Base-by-base conservation (phyloP, 1,140 invertebrate species). In the Drosophila pectinifera region DNA sequence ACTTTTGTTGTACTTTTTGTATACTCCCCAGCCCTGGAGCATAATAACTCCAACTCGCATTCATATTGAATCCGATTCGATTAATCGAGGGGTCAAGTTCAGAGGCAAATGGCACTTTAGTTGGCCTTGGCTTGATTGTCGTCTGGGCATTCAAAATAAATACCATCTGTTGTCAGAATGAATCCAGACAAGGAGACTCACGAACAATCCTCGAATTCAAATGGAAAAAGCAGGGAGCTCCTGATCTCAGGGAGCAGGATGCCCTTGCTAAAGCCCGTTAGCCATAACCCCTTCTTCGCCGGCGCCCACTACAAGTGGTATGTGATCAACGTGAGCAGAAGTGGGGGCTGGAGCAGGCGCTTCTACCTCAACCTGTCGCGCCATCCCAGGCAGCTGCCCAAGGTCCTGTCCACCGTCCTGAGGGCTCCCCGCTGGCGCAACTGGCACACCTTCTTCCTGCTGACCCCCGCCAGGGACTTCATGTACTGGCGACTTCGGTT, bases 61-160 rank as follows among this genome's bases (percentile, higher is more conserved):
- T 61, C 20, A 28, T 28, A 45, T 43, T 64, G 26, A 59, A 31
- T 31, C 61, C 39, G 39, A 20, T 45, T 11, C 39, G 22, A 43
- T 20, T 59, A 41, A 59, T 31, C 16, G 26, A 53, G 43, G 43
- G 61, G 73, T 84, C 80, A 86, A 78, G 73, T 75, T 75, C 18
- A 39, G n/a, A 46, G 31, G 42, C 28, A 43, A 38, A 24, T 61
- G 46, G 16, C 14, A 28, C 31, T 8, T 36, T 18, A 72, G 36
- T 48, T 46, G 48, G 34, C 70, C 48, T 20, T 54, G 56, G n/a
- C 7, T 49, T 10, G 5, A 20, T n/a, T 39, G n/a, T 16, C 24
- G n/a, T 10, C n/a, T 38, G n/a, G 11, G 1, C 18, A 22, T 22
- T 2, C 4, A 14, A 26, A 13, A 3, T 1, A n/a, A 5, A 11